phyloP scores from a whole-genome alignment of 2,888 invertebrate genomes.

The Oscheius sp. region DNA sequence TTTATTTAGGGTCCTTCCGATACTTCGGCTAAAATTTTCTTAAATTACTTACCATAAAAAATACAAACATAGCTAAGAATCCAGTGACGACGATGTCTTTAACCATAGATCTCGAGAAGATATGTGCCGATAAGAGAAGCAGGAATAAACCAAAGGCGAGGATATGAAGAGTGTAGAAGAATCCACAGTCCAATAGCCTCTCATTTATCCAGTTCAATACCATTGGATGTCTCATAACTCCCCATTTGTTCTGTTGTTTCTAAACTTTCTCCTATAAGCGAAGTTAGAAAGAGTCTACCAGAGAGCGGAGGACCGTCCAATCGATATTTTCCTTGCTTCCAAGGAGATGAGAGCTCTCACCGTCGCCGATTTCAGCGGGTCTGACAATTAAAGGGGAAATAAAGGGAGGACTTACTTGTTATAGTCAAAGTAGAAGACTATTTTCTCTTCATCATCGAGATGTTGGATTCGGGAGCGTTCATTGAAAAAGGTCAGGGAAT shows the following conservation, averaged over 20 bases:
- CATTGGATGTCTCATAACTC: conserved; percentile 64
- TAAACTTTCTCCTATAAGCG: conserved; percentile 19
- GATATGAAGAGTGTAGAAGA: conserved; percentile 58
- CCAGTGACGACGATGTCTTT: conserved; percentile 48
- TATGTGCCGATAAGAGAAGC: conserved; percentile 66
- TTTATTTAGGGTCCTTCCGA: too few species aligned
- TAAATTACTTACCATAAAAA: conserved; percentile 65
- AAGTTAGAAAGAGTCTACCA: neutral
- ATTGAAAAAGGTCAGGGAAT: conserved; percentile 49
- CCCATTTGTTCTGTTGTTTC: conserved; percentile 61
- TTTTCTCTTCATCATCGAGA: conserved; percentile 51
- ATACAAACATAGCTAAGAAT: conserved; percentile 55
- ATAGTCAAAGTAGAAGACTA: conserved; percentile 56
- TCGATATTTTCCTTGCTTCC: conserved; percentile 8
- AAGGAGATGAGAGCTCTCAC: neutral
- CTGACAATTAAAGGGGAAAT: neutral
- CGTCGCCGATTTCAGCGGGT: neutral
- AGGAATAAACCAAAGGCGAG: conserved; percentile 61
- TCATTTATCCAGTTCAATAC: conserved; percentile 65
- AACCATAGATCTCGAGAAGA: conserved; percentile 42
- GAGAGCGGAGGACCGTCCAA: conserved; percentile 15
- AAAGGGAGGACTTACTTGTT: conserved; percentile 4
- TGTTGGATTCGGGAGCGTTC: conserved; percentile 48
- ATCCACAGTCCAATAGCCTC: conserved; percentile 52
- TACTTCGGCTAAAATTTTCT: too few species aligned